These are phyloP conservation scores for Drosophila athabasca DNA, from an alignment of 1,140 invertebrate species.

Conservation along the genomic window DNA sequence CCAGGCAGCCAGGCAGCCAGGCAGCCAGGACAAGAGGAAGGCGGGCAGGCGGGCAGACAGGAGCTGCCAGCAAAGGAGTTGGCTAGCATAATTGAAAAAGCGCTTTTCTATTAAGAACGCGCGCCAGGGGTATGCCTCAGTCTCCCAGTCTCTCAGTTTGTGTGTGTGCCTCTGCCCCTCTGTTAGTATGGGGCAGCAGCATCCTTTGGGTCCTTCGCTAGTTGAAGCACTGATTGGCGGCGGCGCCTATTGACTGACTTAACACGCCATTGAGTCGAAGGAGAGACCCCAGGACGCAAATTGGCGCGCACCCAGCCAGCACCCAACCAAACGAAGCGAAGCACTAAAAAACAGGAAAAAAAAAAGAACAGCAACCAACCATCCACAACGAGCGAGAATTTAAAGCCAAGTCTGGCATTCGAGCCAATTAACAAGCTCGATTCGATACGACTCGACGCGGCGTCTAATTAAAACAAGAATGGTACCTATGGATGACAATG, in stretches of 20 bases:
- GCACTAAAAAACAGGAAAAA: constrained; percentile 42
- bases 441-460: constrained; percentile 37
- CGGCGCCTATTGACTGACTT: constrained; percentile 81
- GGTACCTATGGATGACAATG: neutral
- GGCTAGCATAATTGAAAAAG: constrained; percentile 80
- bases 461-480: constrained; percentile 69
- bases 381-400: constrained; percentile 39
- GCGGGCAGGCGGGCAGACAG: constrained; percentile 17
- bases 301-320: constrained; percentile 59
- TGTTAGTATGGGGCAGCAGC: neutral
- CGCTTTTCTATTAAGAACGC: constrained; percentile 80
- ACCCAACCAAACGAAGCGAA: constrained; percentile 26
- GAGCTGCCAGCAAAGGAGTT: constrained; percentile 68
- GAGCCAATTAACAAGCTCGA: constrained; percentile 68
- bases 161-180: neutral
- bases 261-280: constrained; percentile 76
- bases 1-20: constrained; percentile 28
- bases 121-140: constrained; percentile 39
- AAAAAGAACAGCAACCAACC: constrained; percentile 40
- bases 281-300: constrained; percentile 58
- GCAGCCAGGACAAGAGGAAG: too few species aligned
- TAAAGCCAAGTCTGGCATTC: constrained; percentile 54
- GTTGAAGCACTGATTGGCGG: constrained; percentile 78
- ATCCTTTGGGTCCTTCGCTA: constrained; percentile 30
- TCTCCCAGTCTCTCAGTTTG: constrained; percentile 17